Evolutionary conservation across 2,888 invertebrate genomes (phyloP), one percentile per base, ranked within the genome.

Genomic region (Dendrolimus pini): DNA sequence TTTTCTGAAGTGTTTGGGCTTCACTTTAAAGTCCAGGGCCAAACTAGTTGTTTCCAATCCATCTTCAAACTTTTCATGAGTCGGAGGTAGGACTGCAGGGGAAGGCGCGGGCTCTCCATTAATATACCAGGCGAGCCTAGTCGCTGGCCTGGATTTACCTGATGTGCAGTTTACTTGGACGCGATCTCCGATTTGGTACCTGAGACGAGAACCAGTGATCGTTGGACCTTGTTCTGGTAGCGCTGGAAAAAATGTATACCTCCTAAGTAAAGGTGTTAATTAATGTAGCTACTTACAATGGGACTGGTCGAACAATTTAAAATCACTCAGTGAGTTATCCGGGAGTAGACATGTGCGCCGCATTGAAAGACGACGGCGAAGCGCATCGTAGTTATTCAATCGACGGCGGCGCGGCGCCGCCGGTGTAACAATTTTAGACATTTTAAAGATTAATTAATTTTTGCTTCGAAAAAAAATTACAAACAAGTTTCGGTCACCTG

Each of bases 81-180:
- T 85, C 0, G 92, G 92, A 8, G 92, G 83, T 2, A 85, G 77
- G 60, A 93, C 77, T 7, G 92, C 86, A 7, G 78, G 74, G 2
- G 91, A 69, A 47, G 93, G 93, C 47, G 93, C 94, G 68, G 94
- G 95, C 77, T 96, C 94, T 41, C 96, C 96, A 84, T 97, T 97
- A 85, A 97, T 95, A 91, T 95, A 95, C 97, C 97, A 97, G 67
- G 94, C 94, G 59, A 97, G 93, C 74, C 94, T 93, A 60, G 96
- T 96, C 12, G 96, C 95, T 7, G 97, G 97, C 73, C 95, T 94
- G 54, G 96, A 96, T 67, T 94, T 92, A 13, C 94, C 95, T 52
- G 96, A 96, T 7, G 96, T 96, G 88, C 97, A 97, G 88, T 96
- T 96, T 67, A 96, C 95, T 64, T 94, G 93, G 47, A 97, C 96